Evolutionary conservation across 2,113 vertebrate genomes (phyloP).

Genomic region (Saccopteryx bilineata): DNA sequence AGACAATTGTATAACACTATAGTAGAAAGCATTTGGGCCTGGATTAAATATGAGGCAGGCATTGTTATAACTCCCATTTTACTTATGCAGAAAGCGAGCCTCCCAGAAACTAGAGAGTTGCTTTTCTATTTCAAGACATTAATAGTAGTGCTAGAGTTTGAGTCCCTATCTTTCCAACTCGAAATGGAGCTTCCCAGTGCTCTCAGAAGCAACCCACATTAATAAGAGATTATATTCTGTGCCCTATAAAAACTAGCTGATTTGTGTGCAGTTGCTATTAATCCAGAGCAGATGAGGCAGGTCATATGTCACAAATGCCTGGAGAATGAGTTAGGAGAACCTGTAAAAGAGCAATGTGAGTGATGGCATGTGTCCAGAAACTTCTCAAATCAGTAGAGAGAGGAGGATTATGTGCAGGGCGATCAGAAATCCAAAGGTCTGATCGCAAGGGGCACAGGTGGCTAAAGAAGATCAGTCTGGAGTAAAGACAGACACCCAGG

Average conservation of each 20-base stretch:
- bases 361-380: neutral
- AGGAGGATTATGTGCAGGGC: neutral
- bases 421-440: conserved; percentile 25
- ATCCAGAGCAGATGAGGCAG: neutral
- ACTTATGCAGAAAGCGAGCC: conserved; percentile 19
- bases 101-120: neutral
- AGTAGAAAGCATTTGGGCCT: neutral
- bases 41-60: neutral
- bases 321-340: neutral
- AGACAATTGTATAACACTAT: neutral
- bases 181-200: neutral
- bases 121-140: conserved; percentile 9
- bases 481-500: neutral
- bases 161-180: neutral
- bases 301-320: neutral
- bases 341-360: neutral
- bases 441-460: neutral
- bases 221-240: conserved; percentile 20
- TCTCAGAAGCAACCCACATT: neutral
- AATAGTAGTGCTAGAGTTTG: neutral
- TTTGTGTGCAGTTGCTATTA: neutral
- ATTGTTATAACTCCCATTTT: conserved; percentile 27
- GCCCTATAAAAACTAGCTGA: neutral
- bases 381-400: neutral
- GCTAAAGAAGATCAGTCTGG: neutral